These are phyloP conservation scores for Drosophila longiperda DNA, from an alignment of 2,888 invertebrate species.

Conservation along the genomic window DNA sequence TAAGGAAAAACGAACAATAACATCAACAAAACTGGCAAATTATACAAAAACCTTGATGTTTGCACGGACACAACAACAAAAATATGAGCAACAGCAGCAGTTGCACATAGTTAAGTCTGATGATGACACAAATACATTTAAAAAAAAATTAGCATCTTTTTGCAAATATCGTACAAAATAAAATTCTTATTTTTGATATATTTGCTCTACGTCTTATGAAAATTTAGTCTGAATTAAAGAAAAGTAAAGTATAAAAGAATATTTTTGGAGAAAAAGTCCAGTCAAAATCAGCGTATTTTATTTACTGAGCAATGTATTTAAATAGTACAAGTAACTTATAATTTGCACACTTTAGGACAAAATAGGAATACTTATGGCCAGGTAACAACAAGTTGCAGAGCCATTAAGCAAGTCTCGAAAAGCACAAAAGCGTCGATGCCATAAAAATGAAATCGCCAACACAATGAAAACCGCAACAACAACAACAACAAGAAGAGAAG, in stretches of 20 bases:
- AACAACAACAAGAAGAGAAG: background rate
- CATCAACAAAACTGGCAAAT: conserved; percentile 46
- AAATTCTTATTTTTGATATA: too few species aligned
- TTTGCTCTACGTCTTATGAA: background rate
- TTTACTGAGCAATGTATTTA: background rate
- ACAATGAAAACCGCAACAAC: conserved; percentile 10
- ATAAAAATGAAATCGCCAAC: conserved; percentile 17
- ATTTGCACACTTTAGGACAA: background rate
- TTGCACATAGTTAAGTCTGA: conserved; percentile 10
- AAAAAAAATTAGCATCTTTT: background rate
- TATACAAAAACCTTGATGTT: conserved; percentile 43
- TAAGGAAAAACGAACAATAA: conserved; percentile 42
- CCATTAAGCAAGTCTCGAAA: conserved; percentile 53
- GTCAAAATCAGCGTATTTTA: background rate
- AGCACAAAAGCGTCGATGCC: conserved; percentile 47
- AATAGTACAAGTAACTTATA: background rate
- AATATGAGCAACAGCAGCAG: conserved; percentile 34
- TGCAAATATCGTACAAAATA: background rate
- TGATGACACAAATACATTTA: background rate
- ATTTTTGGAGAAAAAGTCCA: background rate
- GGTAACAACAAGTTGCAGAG: conserved; percentile 9
- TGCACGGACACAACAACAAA: conserved; percentile 39
- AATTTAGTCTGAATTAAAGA: background rate
- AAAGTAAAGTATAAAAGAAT: background rate
- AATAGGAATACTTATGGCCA: background rate